These are phyloP conservation scores for Falco cherrug DNA, from an alignment of 2,797 vertebrate genomes.

Conservation along the genomic window DNA sequence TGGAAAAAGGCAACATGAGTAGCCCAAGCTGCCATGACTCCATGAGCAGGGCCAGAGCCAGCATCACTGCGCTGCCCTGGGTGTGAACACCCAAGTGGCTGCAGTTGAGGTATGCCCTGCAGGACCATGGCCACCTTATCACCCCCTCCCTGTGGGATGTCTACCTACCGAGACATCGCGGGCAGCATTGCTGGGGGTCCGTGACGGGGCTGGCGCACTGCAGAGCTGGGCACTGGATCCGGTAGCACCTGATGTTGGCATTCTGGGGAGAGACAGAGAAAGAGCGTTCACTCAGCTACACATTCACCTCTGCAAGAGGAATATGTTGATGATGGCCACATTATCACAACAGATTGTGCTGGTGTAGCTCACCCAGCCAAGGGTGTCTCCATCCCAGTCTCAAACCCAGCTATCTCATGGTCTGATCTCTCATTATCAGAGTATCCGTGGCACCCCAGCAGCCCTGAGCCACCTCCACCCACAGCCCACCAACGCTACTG, in stretches of 20 bases:
- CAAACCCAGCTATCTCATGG: not conserved
- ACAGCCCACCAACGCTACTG: rapidly evolving
- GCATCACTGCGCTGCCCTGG: rapidly evolving
- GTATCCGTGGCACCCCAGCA: rapidly evolving
- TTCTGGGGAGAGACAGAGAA: constrained; percentile 15
- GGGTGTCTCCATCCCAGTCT: not conserved
- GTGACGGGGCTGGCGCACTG: constrained; percentile 85
- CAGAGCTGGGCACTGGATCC: constrained; percentile 88
- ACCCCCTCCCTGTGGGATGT: not conserved
- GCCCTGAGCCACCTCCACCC: not conserved
- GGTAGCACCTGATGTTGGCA: constrained; percentile 70
- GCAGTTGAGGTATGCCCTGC: rapidly evolving
- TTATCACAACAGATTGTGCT: rapidly evolving
- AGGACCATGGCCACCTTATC: not conserved
- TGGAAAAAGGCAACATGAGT: rapidly evolving
- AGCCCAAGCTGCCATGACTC: rapidly evolving
- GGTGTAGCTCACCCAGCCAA: not conserved
- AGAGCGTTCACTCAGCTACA: rapidly evolving
- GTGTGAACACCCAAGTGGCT: rapidly evolving
- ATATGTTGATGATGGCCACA: not conserved
- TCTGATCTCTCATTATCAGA: not conserved
- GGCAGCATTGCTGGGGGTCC: constrained; percentile 90
- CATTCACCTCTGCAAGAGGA: not conserved
- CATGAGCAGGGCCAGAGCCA: not conserved
- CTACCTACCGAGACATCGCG: constrained; percentile 86